Evolutionary conservation across 2,888 invertebrate species (phyloP), one percentile per base, ranked within the genome.

Genomic region (Anthoptus insignis): DNA sequence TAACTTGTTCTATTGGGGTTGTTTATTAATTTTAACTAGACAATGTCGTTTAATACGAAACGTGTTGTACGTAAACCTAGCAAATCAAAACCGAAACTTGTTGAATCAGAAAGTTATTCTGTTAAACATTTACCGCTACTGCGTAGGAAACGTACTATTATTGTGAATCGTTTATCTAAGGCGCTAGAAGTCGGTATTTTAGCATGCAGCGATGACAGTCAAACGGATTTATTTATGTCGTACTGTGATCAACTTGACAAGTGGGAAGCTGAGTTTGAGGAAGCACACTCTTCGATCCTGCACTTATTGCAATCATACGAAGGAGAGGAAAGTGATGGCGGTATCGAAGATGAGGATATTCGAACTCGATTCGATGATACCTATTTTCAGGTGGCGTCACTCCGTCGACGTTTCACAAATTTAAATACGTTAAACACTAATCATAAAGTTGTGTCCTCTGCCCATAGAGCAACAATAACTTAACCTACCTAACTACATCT

Each of bases 141-240:
- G 8, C 50, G 50, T 50, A 27, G 50, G 16, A 50, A 27, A 27
- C 50, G 50, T 24, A 50, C 50, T 14, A 27, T 50, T 27, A 27
- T 27, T 7, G 14, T 50, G 50, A 50, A 50, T 24, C 50, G 50
- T 50, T n/a, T 50, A 50, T 50, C 29, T 14, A 50, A 50, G 50
- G 50, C 50, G 14, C 16, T 24, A 2, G 27, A 50, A 14, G 16
- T 50, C 5, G 50, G 50, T 50, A 16, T 3, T 0, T 22, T 50
- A 16, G 27, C 50, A 14, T 27, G 50, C 16, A 21, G 14, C 37
- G 37, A 37, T 37, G 37, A 37, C 37, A 37, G 37, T 37, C 37
- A 37, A 37, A 4, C 14, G 3, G 37, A 37, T 14, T 11, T 37
- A 14, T 37, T 37, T 37, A n/a, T 37, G 14, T 37, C 39, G 6